Base-by-base conservation (phyloP, 37 sponge, comb jelly and placozoan genomes). In the Eunapius fragilis region DNA sequence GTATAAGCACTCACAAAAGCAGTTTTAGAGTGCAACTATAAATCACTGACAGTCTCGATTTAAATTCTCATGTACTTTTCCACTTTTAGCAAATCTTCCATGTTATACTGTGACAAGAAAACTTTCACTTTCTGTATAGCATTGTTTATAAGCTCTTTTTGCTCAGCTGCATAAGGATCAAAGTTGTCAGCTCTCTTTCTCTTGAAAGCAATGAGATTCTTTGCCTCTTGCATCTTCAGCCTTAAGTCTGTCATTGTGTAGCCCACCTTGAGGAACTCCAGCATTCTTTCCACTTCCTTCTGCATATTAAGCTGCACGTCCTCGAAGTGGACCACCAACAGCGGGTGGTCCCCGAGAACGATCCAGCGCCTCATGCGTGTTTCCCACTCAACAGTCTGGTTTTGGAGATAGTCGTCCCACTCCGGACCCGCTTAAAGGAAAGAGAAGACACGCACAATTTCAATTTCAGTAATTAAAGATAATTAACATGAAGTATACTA, bases 321-420 rank as follows among this genome's bases (percentile, higher is more conserved):
- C 71, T 91, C 91, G 36, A 82, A 91, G 37, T 87, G 68, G 13
- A 91, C 69, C 2, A 90, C 82, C 45, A 85, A 37, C 28, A 90
- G 30, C 3, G 86, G 82, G 28, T 81, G 80, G 33, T 31, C 31
- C 38, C 23, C 38, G 6, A 47, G 38, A 3, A 68, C 45, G 49
- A 86, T 22, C 91, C 91, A 90, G 0, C 81, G 71, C 17, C 37
- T 33, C 25, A 86, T 45, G 22, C 38, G 70, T 41, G 33, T 77
- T 14, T 76, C 38, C 86, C 86, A 90, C 9, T 67, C 31, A 6
- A 37, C 14, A 22, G 68, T 75, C n/a, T 86, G 24, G 30, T 70
- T 69, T 17, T 41, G 28, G 25, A 90, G 58, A 32, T 77, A 86
- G 24, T 41, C 7, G 23, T 76, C 76, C 91, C 91, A 90, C 47